Base-by-base conservation (phyloP, 2,113 vertebrate species). In the Empidonax traillii region DNA sequence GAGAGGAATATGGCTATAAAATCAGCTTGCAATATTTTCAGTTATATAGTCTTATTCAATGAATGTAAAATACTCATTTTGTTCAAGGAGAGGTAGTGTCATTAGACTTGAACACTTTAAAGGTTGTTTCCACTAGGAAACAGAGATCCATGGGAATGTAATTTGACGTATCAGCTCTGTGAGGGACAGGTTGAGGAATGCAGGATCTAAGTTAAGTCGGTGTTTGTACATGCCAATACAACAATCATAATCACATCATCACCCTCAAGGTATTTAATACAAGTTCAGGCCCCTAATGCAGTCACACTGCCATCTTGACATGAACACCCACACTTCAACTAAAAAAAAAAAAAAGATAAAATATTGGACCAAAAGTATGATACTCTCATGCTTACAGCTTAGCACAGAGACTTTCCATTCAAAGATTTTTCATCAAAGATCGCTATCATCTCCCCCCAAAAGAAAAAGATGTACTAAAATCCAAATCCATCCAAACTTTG, bases 371-470 rank as follows among this genome's bases (percentile, higher is more conserved):
- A 0, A 77, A 86, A 66, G 24, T 16, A n/a, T 78, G 35, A 80
- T 90, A 62, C 87, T 85, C 55, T 67, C 39, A 49, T 74, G 43
- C 10, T 90, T 5, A 1, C 83, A 43, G 39, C 37, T 85, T 73
- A 66, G 35, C 30, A 49, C 7, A 6, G 47, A 85, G 51, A 44
- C 24, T 93, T 90, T 83, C 71, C 55, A 61, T 77, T 65, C 75
- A 94, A 47, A 93, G 30, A 72, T 88, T 67, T 93, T 94, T 94
- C 85, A 95, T 77, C 92, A 94, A 67, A 93, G 39, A 80, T 11
- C 12, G 75, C 77, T 93, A 71, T 77, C 59, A 67, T 76, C 33
- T 71, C 46, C 39, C 24, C 61, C 53, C 37, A 87, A 74, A 85
- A 85, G 93, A 51, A 25, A 94, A 51, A 24, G 35, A 91, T 19